Base-by-base conservation (phyloP, 2,113 vertebrate species). In the Gadus chalcogrammus region DNA sequence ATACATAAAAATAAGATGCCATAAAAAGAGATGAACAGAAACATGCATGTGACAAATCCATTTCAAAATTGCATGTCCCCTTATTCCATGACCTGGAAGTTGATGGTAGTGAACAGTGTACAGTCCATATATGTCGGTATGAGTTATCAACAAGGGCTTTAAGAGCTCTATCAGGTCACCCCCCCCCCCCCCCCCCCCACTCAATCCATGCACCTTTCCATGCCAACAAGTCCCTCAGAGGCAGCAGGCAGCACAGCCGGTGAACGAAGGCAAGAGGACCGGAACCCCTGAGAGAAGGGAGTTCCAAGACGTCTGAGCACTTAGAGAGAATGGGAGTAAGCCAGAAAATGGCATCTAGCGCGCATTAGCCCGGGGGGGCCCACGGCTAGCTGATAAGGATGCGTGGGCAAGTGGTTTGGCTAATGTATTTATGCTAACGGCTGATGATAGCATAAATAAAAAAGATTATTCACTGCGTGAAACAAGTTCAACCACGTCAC, bases 201-300 rank as follows among this genome's bases (percentile, higher is more conserved):
- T 42, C 38, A 5, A 11, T 42, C 38, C 38, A 11, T 42, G 5
- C 38, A 42, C 38, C 38, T 42, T 3, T 42, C 38, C 38, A 42
- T 7, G 38, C 38, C 38, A 42, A 42, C 38, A 11, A 42, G 38
- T 1, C 38, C n/a, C n/a, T 11, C 1, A 7, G 38, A 42, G 38
- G 16, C 48, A 66, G 66, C 17, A 58, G 71, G 80, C 4, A 2
- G 75, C 71, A 5, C 55, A 24, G 76, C 69, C 73, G 24, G 64
- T 3, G 81, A 75, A 82, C 82, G 80, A 55, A 73, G 68, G n/a
- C n/a, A 65, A 53, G 11, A 48, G 22, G 61, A 59, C 71, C 17
- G 12, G 64, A 70, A 61, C 72, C 48, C 22, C 67, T 1, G 4
- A 61, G 56, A 1, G 65, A 35, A 12, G 16, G 71, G 58, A n/a